Evolutionary conservation across 2,113 vertebrate genomes (phyloP).

Genomic region (Neogobius melanostomus): DNA sequence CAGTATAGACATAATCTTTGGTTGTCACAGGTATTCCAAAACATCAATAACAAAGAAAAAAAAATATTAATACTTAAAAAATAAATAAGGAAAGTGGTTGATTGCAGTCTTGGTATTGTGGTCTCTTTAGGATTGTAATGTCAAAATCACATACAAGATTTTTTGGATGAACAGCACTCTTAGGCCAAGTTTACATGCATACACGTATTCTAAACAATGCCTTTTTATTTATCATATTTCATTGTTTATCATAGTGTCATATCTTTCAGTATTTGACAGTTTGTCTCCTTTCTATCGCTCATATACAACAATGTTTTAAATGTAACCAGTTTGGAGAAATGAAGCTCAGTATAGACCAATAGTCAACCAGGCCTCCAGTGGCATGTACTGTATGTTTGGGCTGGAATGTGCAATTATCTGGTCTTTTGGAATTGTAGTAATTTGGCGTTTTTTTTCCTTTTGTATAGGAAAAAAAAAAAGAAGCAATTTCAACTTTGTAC

Average conservation of each 20-base stretch:
- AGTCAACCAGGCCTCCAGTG: background rate
- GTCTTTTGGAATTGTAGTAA: constrained; percentile 46
- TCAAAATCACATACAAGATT: constrained; percentile 5
- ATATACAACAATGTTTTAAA: background rate
- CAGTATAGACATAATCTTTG: constrained; percentile 99
- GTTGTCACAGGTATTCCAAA: constrained; percentile 87
- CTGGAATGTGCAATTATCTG: constrained; percentile 68
- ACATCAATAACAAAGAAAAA: constrained; percentile 76
- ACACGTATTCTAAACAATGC: background rate
- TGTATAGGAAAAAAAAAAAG: constrained; percentile 19
- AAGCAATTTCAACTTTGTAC: constrained; percentile 40
- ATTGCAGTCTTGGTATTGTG: constrained; percentile 72
- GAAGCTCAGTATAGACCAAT: background rate
- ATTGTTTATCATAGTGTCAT: no score
- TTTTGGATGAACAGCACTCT: constrained; percentile 1
- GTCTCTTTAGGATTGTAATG: constrained; percentile 42
- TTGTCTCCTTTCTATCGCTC: background rate
- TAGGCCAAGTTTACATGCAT: background rate
- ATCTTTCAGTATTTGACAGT: background rate
- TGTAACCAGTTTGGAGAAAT: background rate
- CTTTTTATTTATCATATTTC: background rate
- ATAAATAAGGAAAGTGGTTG: constrained; percentile 84
- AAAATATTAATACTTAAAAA: constrained; percentile 77
- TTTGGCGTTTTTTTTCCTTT: constrained; percentile 19
- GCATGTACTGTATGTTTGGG: constrained; percentile 41